Base-by-base conservation (phyloP, 2,888 invertebrate genomes). In the Rhimphoctona megacephalus region DNA sequence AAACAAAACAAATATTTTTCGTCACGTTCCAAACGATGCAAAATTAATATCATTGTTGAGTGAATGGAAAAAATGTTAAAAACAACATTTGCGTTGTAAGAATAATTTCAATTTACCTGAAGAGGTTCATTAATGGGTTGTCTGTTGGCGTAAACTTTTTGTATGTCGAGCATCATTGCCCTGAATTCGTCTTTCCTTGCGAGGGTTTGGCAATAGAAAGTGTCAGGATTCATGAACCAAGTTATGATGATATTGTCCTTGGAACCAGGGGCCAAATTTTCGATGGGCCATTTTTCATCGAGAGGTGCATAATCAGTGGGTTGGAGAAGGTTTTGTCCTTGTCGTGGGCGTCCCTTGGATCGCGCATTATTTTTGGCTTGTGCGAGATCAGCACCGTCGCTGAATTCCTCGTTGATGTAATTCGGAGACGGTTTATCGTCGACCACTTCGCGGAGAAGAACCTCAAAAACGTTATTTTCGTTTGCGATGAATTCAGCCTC, bases 221-320 rank as follows among this genome's bases (percentile, higher is more conserved):
- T 96, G 86, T 96, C 95, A 0, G 97, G 97, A 86, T 96, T 96
- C 80, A 96, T 96, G 92, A 97, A 97, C 97, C 97, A 97, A 2
- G 96, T 96, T 57, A 97, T 95, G 2, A 95, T 95, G 0, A 97
- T 95, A 82, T 96, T 95, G 78, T 96, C 95, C 77, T 95, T 95
- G 0, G 94, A 94, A 22, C 96, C 96, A 0, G 95, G 92, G 30
- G 95, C 95, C 4, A 96, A 93, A 0, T 94, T 90, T 0, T 95
- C 94, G 6, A 95, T 94, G 0, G 89, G 80, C 94, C 96, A 96
- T 0, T 95, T 93, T 0, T 95, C 95, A 14, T 95, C 95, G 0
- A 95, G 85, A 0, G 95, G 89, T 11, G 95, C 93, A 66, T 96
- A 96, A 83, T 95, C 89, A 22, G 74, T 61, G 25, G 85, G 52